Conservation (phyloP, 2,888 invertebrate genomes). For the Epicampocera succincta region DNA sequence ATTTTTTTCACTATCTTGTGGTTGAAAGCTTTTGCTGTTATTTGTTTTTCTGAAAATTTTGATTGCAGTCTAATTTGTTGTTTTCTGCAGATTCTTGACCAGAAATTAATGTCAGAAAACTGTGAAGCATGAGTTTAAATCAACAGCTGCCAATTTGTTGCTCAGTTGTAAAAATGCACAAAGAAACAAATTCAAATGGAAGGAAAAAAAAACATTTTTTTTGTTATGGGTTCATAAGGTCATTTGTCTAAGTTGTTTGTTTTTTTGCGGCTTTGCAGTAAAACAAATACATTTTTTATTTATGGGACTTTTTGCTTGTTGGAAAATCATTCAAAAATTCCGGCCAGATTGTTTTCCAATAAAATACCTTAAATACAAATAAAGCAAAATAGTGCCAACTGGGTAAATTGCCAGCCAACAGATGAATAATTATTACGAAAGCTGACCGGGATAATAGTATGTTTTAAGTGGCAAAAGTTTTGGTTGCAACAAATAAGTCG, state of each 20-base stretch:
- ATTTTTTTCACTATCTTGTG: background rate
- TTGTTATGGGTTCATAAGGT: conserved; percentile 68
- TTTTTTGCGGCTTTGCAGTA: conserved; percentile 10
- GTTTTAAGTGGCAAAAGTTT: no score
- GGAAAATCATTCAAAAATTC: no score
- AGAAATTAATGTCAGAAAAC: conserved; percentile 77
- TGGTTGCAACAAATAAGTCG: no score
- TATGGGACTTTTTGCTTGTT: background rate
- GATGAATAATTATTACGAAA: no score
- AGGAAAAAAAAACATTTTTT: background rate
- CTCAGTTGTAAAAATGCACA: conserved; percentile 37
- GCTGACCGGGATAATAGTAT: no score
- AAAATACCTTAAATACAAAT: no score
- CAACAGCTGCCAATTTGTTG: conserved; percentile 70
- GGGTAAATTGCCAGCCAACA: no score
- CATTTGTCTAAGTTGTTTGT: conserved; percentile 55
- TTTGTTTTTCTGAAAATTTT: background rate
- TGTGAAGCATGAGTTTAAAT: conserved; percentile 76
- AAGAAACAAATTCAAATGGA: conserved; percentile 4
- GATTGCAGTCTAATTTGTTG: conserved; percentile 57
- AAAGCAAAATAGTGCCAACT: no score
- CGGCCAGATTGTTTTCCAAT: no score
- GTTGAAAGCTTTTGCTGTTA: background rate
- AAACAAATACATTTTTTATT: background rate
- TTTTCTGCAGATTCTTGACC: conserved; percentile 68